These are phyloP conservation scores for Natator depressus DNA, from an alignment of 2,113 vertebrate species.

Conservation along the genomic window DNA sequence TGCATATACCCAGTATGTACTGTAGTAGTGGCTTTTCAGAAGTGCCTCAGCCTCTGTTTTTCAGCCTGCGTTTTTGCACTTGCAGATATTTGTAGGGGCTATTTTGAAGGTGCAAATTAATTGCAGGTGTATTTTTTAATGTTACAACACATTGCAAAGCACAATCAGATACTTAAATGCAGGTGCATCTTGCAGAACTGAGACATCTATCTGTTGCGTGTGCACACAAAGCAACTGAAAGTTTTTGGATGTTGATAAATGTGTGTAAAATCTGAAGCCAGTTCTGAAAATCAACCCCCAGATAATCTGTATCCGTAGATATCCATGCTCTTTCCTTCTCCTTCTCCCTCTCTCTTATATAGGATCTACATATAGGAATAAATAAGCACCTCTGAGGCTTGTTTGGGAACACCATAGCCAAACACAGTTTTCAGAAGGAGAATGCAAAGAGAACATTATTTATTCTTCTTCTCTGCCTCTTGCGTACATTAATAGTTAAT, in stretches of 20 bases:
- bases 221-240: neutral
- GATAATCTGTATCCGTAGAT: neutral
- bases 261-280: neutral
- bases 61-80: neutral
- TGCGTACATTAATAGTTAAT: neutral
- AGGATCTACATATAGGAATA: neutral
- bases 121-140: no score
- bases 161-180: neutral
- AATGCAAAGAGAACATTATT: neutral
- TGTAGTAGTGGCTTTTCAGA: neutral
- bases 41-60: neutral
- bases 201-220: no score
- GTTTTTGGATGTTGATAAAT: neutral
- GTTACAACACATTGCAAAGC: neutral
- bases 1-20: accelerated
- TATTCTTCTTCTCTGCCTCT: neutral
- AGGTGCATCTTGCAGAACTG: neutral
- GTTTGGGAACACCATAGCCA: neutral
- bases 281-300: neutral
- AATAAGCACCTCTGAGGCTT: neutral
- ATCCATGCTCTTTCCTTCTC: neutral
- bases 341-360: neutral
- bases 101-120: neutral
- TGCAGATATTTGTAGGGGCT: neutral
- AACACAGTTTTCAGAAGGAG: neutral